Conservation (phyloP, 2,113 vertebrate genomes). For the Perccottus glenii region DNA sequence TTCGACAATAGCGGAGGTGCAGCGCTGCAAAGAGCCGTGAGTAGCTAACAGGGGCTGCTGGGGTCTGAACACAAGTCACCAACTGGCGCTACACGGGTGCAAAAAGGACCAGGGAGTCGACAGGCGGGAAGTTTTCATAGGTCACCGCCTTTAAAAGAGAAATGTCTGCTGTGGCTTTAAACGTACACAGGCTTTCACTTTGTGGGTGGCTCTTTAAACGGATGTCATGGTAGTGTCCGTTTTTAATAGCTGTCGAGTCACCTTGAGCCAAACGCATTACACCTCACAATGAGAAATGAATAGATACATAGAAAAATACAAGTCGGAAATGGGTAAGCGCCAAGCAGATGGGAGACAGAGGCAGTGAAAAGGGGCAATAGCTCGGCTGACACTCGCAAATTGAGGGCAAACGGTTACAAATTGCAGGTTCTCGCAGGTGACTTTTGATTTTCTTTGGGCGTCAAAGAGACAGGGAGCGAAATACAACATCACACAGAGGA, state of each 20-base stretch:
- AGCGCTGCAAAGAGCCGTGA: conserved; percentile 35
- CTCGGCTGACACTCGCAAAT: conserved; percentile 47
- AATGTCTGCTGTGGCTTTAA: background rate
- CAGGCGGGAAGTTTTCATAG: conserved; percentile 1
- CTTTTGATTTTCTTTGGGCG: conserved; percentile 48
- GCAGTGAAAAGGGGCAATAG: conserved; percentile 26
- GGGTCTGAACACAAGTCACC: conserved; percentile 46
- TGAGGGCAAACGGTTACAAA: conserved; percentile 51
- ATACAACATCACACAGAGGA: conserved; percentile 6
- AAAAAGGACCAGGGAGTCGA: conserved; percentile 54
- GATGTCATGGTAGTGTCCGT: conserved; percentile 41
- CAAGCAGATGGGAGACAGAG: background rate
- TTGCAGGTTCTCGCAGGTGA: conserved; percentile 22
- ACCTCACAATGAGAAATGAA: conserved; percentile 38
- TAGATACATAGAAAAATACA: conserved; percentile 13
- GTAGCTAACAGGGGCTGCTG: conserved; percentile 30
- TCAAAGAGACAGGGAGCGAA: conserved; percentile 23
- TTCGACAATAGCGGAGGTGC: conserved; percentile 59
- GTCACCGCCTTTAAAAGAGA: conserved; percentile 30
- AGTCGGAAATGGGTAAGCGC: conserved; percentile 7
- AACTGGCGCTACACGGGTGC: conserved; percentile 50
- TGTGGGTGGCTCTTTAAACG: conserved; percentile 23
- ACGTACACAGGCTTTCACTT: background rate
- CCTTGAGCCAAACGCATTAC: conserved; percentile 22
- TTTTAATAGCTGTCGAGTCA: conserved; percentile 27